phyloP scores from a whole-genome alignment of 2,888 invertebrate genomes.

The Homarus gammarus region DNA sequence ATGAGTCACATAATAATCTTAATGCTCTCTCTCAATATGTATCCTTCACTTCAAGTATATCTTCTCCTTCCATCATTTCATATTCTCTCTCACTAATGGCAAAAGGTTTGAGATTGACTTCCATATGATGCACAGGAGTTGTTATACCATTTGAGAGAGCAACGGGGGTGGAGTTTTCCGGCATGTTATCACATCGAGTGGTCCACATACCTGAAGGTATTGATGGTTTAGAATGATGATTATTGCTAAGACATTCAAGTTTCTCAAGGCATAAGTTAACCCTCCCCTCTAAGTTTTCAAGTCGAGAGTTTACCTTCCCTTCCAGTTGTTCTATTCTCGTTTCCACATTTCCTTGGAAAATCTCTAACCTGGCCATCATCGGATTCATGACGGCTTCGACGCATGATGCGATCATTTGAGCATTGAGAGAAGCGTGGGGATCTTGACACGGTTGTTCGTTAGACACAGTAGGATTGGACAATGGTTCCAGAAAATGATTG shows the following conservation, averaged over 20 bases:
- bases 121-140: neutral
- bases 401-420: slow-evolving; percentile 7
- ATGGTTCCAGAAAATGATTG: neutral
- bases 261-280: slow-evolving; percentile 7
- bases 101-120: slow-evolving; percentile 11
- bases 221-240: neutral
- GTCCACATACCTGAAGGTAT: neutral
- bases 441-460: neutral
- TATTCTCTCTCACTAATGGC: slow-evolving; percentile 21
- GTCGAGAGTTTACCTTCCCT: neutral
- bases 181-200: neutral
- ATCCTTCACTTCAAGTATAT: neutral
- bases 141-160: slow-evolving; percentile 4
- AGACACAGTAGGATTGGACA: neutral
- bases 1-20: too few relatives aligned
- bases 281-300: neutral
- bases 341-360: slow-evolving; percentile 8
- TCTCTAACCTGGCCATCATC: neutral
- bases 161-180: neutral
- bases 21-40: neutral
- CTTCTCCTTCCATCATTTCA: slow-evolving; percentile 30
- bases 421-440: neutral
- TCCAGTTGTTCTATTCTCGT: slow-evolving; percentile 5
- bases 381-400: neutral
- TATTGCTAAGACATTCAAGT: neutral